phyloP scores from a whole-genome alignment of 2,888 invertebrate species.

The Acanthosepion esculentum region DNA sequence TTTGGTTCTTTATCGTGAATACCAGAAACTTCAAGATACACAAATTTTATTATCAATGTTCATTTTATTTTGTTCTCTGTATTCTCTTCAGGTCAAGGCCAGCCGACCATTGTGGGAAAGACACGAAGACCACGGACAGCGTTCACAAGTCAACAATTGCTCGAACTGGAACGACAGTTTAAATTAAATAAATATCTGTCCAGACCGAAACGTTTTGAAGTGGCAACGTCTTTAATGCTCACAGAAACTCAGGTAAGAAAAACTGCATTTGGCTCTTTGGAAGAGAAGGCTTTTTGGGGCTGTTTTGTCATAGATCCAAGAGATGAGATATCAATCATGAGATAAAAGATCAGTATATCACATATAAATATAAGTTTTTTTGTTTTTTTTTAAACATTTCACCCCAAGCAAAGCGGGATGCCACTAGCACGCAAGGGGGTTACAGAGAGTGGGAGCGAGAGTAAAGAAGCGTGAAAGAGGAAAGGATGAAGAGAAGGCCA shows the following conservation, averaged over 20 bases:
- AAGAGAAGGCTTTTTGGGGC: no score
- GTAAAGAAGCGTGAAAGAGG: no score
- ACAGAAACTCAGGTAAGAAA: slow-evolving; percentile 94
- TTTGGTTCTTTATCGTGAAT: neutral
- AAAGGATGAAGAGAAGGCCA: no score
- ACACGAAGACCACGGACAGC: slow-evolving; percentile 96
- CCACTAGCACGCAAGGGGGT: no score
- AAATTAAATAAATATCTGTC: slow-evolving; percentile 99
- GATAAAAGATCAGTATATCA: no score
- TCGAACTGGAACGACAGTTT: slow-evolving; percentile 98
- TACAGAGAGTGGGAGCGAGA: no score
- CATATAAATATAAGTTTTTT: no score
- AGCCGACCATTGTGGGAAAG: slow-evolving; percentile 77
- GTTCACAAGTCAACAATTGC: slow-evolving; percentile 96
- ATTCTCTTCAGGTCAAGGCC: slow-evolving; percentile 62
- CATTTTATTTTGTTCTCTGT: neutral
- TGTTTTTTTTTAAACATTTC: no score
- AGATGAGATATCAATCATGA: no score
- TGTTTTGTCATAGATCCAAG: no score
- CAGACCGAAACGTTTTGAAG: slow-evolving; percentile 97
- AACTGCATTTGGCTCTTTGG: neutral
- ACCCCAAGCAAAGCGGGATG: no score
- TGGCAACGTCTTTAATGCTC: slow-evolving; percentile 96
- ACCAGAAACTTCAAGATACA: neutral
- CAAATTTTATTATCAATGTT: neutral